phyloP scores from a whole-genome alignment of 2,888 invertebrate species.

The Spilosoma lubricipeda region DNA sequence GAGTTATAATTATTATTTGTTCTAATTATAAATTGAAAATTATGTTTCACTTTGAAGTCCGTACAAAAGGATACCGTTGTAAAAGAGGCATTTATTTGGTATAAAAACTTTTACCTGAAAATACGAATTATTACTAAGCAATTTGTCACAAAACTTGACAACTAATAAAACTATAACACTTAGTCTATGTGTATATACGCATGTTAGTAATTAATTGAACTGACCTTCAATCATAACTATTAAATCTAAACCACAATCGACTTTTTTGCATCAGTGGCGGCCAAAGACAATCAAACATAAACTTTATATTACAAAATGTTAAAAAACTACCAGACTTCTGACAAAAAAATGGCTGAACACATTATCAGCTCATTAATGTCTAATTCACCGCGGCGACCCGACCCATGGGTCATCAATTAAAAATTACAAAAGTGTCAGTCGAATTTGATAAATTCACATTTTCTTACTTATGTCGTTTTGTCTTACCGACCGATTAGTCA shows the following conservation, averaged over 20 bases:
- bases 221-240: background rate
- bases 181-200: background rate
- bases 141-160: background rate
- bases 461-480: conserved; percentile 63
- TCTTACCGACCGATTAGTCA: conserved; percentile 71
- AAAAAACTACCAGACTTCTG: conserved; percentile 46
- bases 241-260: background rate
- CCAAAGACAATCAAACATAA: conserved; percentile 14
- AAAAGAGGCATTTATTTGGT: background rate
- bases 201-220: background rate
- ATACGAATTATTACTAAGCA: background rate
- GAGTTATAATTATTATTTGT: conserved; percentile 1
- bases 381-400: conserved; percentile 76
- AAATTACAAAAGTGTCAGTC: conserved; percentile 72
- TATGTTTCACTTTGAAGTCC: background rate
- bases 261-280: background rate
- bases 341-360: conserved; percentile 65
- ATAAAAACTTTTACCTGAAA: background rate
- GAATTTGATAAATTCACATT: conserved; percentile 73
- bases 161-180: background rate
- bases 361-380: conserved; percentile 76
- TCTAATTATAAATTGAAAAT: background rate
- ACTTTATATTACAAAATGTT: conserved; percentile 33
- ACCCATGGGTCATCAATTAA: conserved; percentile 70
- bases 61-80: background rate